Evolutionary conservation across 1,140 invertebrate species (phyloP).

Genomic region (Drosophila mayri): DNA sequence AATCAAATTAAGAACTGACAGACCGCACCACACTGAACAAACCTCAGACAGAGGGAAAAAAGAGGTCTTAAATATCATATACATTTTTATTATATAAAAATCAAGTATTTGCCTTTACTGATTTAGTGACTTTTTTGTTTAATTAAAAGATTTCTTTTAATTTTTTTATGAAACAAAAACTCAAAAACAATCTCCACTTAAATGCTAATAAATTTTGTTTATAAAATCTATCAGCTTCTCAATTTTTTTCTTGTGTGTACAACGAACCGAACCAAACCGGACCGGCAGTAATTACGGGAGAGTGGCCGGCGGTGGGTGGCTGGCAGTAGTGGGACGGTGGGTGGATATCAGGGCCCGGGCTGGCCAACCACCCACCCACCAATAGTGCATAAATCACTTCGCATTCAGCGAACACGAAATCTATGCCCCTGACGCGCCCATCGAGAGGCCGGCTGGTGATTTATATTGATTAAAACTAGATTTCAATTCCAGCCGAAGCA

Average conservation of each 20-base stretch:
- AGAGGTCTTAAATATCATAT: too few species aligned
- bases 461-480: constrained; percentile 65
- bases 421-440: constrained; percentile 62
- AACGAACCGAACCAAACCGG: constrained; percentile 31
- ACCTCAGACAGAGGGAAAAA: background rate
- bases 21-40: constrained; percentile 36
- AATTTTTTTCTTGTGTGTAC: constrained; percentile 10
- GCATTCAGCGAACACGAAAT: constrained; percentile 61
- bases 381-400: constrained; percentile 64
- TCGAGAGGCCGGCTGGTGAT: constrained; percentile 44
- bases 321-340: constrained; percentile 2
- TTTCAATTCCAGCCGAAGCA: constrained; percentile 51
- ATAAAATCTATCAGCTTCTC: background rate
- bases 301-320: constrained; percentile 34
- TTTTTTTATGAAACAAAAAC: background rate
- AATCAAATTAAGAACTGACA: constrained; percentile 59
- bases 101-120: background rate
- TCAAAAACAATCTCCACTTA: background rate
- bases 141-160: background rate
- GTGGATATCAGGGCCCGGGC: background rate
- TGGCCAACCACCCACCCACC: constrained; percentile 21
- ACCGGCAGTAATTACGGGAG: constrained; percentile 55
- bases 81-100: background rate
- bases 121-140: too few species aligned
- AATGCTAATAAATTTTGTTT: background rate